These are phyloP conservation scores for Octomys mimax DNA, from an alignment of 2,797 vertebrate genomes.

Conservation along the genomic window DNA sequence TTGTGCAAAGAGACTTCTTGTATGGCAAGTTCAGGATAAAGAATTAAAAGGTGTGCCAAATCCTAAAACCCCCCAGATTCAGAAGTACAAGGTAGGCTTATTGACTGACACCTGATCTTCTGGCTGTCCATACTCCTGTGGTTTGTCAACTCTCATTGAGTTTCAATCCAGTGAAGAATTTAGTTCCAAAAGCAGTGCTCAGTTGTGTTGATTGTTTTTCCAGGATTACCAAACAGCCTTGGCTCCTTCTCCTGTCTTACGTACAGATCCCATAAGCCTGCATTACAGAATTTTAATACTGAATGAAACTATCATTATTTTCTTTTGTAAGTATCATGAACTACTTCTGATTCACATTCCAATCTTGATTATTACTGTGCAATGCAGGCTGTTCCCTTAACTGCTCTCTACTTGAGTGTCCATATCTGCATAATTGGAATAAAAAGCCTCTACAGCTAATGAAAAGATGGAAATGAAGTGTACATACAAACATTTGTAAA, in stretches of 20 bases:
- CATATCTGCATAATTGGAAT: not conserved
- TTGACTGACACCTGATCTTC: not conserved
- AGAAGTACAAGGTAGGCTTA: not conserved
- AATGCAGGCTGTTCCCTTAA: not conserved
- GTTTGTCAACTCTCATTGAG: not conserved
- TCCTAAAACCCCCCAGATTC: not conserved
- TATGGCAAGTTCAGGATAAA: not conserved
- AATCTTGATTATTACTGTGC: not conserved
- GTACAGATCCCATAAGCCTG: not conserved
- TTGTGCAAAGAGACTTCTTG: not conserved
- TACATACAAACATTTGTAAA: conserved; percentile 1
- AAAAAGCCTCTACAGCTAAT: not conserved
- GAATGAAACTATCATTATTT: not conserved
- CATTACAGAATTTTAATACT: not conserved
- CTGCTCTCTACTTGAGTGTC: not conserved
- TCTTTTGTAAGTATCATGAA: not conserved
- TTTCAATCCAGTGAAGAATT: not conserved
- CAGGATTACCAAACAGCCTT: too few species aligned
- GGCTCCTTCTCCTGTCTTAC: not conserved
- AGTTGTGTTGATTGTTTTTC: not conserved
- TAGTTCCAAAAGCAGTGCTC: not conserved
- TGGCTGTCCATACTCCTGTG: not conserved
- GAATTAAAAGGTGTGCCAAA: not conserved
- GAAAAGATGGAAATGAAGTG: not conserved
- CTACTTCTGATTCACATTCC: not conserved